Conservation (phyloP, 2,113 vertebrate genomes). For the Misgurnus mizolepis region DNA sequence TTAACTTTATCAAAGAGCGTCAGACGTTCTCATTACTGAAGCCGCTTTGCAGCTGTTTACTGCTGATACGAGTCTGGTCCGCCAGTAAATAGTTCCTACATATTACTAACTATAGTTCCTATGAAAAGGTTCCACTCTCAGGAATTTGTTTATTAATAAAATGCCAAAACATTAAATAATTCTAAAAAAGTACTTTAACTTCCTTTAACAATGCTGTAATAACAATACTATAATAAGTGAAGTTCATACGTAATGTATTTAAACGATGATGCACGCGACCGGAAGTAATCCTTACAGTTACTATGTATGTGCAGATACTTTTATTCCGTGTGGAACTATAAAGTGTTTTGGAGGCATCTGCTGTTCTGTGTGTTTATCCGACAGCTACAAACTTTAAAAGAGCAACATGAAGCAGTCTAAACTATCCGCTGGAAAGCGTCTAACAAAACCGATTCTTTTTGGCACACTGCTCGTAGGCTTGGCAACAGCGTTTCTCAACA, state of each 20-base stretch:
- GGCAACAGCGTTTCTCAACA: slow-evolving; percentile 68
- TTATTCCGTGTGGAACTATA: background rate
- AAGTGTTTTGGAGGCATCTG: background rate
- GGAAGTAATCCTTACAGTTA: background rate
- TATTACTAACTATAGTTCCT: background rate
- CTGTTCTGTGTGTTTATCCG: background rate
- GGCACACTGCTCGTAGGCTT: slow-evolving; percentile 67
- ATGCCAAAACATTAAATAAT: background rate
- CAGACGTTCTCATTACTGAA: background rate
- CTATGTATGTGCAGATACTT: background rate
- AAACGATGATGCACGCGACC: background rate
- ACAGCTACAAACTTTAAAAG: background rate
- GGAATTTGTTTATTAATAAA: background rate
- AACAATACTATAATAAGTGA: background rate
- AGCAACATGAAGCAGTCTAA: slow-evolving; percentile 63
- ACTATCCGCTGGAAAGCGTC: slow-evolving; percentile 66
- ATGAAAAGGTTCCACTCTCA: background rate
- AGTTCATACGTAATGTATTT: background rate
- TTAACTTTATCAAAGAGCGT: background rate
- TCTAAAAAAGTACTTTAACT: background rate
- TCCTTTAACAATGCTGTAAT: background rate
- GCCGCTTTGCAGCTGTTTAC: background rate
- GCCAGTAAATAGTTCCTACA: slow-evolving; percentile 5
- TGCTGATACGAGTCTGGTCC: background rate
- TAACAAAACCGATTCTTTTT: slow-evolving; percentile 71